Base-by-base conservation (phyloP, 2,797 vertebrate genomes). In the Galagoides demidoff region DNA sequence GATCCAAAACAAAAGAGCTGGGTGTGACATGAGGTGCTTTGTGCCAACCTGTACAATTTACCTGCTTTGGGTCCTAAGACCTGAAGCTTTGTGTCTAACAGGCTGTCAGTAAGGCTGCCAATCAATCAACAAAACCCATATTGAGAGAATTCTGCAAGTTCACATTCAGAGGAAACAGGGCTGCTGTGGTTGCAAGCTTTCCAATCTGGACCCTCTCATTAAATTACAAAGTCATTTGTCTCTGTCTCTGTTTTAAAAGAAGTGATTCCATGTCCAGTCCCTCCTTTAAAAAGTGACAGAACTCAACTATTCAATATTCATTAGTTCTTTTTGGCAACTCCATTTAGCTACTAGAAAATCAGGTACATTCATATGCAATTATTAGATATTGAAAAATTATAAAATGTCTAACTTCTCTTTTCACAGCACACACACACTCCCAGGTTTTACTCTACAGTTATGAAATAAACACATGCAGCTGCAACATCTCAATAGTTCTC, bases 301-400 rank as follows among this genome's bases (percentile, higher is more conserved):
- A 90, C 49, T 94, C 95, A 92, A 83, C 87, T 74, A 94, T 96
- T 92, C 61, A 96, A 93, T 96, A 97, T 97, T 96, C 93, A 96
- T 98, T 93, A 98, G 89, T 79, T 95, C 92, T 85, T 96, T 93
- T 74, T 87, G 96, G 94, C 93, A 96, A 96, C 43, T 83, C 88
- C 89, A 96, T 90, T 97, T 94, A 95, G 88, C 90, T 97, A 96
- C 95, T 97, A 92, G 94, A 96, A 96, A 97, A 97, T 96, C 95
- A 97, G 94, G 93, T 97, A 91, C 82, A 94, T 96, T 96, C 85
- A 82, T 89, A 77, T 81, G 52, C 59, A 95, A 95, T 97, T 96
- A 97, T 96, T 89, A 97, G 92, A 95, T 95, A 95, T 7, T 95
- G 94, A 97, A 94, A 97, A 96, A 96, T 96, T 81, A 96, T n/a